Conservation (phyloP, 1,140 invertebrate species). For the Nymphalis io region DNA sequence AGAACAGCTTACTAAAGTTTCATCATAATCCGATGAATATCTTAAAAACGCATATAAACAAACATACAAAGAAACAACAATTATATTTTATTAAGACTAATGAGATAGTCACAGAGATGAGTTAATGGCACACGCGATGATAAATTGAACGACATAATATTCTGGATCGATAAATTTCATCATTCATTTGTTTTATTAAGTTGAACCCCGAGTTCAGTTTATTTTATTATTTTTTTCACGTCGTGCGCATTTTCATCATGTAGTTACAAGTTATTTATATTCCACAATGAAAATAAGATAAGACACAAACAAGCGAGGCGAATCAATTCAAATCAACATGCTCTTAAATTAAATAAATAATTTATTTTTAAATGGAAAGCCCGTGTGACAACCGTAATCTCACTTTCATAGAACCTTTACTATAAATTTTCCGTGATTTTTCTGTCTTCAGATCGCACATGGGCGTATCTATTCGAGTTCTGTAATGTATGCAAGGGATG, state of each 20-base stretch:
- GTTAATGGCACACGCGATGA: too few relatives aligned
- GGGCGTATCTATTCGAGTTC: too few relatives aligned
- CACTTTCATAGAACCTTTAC: too few relatives aligned
- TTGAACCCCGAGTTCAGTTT: not conserved
- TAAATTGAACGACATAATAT: not conserved
- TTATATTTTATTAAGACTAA: too few relatives aligned
- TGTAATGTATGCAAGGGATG: too few relatives aligned
- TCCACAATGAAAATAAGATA: not conserved
- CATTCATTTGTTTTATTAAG: not conserved
- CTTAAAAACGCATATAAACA: too few relatives aligned
- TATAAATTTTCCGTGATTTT: too few relatives aligned
- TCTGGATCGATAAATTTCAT: not conserved
- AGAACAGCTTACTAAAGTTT: too few relatives aligned
- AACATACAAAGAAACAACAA: too few relatives aligned
- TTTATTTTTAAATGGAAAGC: not conserved
- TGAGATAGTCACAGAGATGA: too few relatives aligned
- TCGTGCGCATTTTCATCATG: not conserved
- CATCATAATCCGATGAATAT: too few relatives aligned
- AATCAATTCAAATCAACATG: not conserved
- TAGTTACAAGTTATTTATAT: conserved; percentile 4
- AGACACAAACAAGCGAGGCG: not conserved
- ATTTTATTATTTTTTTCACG: not conserved
- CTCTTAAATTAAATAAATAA: conserved; percentile 2
- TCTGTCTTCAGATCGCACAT: too few relatives aligned
- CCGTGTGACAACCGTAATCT: not conserved